phyloP scores from a whole-genome alignment of 2,797 vertebrate species.

The Phaenicophaeus curvirostris region DNA sequence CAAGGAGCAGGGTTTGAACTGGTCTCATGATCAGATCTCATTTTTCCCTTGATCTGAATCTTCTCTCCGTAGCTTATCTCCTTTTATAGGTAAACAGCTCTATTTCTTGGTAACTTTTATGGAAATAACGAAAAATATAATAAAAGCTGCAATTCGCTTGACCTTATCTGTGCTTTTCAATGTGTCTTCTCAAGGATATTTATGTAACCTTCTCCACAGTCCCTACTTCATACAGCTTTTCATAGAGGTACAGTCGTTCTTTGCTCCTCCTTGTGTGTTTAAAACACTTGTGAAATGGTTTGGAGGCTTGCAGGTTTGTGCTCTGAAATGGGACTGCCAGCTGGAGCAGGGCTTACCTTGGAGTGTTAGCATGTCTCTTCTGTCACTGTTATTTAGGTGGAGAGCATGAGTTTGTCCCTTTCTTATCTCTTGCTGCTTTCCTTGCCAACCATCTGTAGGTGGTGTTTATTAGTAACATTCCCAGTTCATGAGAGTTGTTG shows the following conservation, averaged over 20 bases:
- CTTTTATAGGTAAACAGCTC: neutral
- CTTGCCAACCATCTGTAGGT: neutral
- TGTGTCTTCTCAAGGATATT: slow-evolving; percentile 17
- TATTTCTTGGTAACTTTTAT: neutral
- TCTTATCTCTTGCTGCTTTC: neutral
- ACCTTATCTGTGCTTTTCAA: neutral
- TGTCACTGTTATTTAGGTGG: neutral
- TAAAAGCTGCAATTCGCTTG: neutral
- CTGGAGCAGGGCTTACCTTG: neutral
- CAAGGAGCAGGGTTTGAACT: neutral
- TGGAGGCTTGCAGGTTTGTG: neutral
- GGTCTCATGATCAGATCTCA: neutral
- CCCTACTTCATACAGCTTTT: neutral
- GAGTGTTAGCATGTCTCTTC: neutral
- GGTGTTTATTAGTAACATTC: neutral
- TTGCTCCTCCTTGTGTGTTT: neutral
- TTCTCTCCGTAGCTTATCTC: neutral
- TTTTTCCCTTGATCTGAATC: neutral
- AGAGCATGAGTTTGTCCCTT: accelerated
- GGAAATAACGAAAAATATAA: neutral
- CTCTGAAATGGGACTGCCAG: neutral
- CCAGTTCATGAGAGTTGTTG: accelerated
- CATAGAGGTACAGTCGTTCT: neutral
- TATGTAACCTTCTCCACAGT: slow-evolving; percentile 32
- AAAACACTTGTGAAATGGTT: neutral